Base-by-base conservation (phyloP, 2,888 invertebrate species). In the Dusona sp. region DNA sequence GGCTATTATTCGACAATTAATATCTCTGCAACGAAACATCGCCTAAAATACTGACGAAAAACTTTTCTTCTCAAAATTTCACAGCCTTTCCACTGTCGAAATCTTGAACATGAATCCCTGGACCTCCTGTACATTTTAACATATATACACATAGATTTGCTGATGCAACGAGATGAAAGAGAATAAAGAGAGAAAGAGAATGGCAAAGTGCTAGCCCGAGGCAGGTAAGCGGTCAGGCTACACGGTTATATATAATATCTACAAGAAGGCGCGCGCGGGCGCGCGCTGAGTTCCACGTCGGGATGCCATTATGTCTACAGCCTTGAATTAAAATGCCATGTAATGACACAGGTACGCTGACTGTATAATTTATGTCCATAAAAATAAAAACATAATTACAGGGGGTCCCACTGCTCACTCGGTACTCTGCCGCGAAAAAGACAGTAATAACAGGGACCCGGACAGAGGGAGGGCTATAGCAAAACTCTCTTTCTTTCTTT, bases 381-480 rank as follows among this genome's bases (percentile, higher is more conserved):
- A 93, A 93, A 93, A 93, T 93, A 93, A 93, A 93, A 93, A 93
- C 93, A 93, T 93, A 93, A 93, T 93, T 93, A 93, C 93, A 93
- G 92, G 92, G 90, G 91, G 89, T 90, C 89, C 90, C 64, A 51
- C 42, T 72, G 61, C 38, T 65, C 77, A 70, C 65, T 80, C 68
- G 79, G 83, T 80, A 67, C 83, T 83, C 86, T 77, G 83, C 92
- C 92, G 92, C 92, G 92, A 93, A 93, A 92, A 93, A 92, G 88
- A 91, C 92, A 91, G 92, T 93, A 93, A 93, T 93, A 93, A 93
- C 90, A 90, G 91, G 91, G 79, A 65, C 36, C 19, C 65, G 51
- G 78, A 82, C 68, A 68, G 68, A 80, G 72, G 78, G 74, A 72
- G 78, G 79, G 77, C 65, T 38, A 80, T 74, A 51, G 79, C 70